These are phyloP conservation scores for Ptychobarbus kaznakovi DNA, from an alignment of 2,797 vertebrate species.

Conservation along the genomic window DNA sequence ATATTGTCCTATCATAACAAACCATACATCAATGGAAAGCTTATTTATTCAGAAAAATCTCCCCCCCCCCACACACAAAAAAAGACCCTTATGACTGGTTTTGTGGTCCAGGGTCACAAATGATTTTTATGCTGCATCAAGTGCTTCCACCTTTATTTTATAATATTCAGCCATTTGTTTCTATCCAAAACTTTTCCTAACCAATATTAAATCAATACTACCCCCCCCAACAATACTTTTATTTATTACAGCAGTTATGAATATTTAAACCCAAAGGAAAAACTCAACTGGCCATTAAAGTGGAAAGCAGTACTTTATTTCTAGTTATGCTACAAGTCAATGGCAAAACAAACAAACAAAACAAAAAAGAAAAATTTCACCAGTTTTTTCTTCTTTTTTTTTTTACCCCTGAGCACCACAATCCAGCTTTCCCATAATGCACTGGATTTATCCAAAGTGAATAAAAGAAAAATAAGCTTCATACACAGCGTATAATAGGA, in stretches of 20 bases:
- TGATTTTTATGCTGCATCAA: neutral
- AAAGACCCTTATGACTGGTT: no score
- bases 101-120: neutral
- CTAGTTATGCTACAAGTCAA: slow-evolving; percentile 75
- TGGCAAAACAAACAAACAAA: slow-evolving; percentile 70
- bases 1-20: no score
- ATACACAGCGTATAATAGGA: slow-evolving; percentile 71
- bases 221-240: neutral
- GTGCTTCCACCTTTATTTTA: neutral
- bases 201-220: neutral
- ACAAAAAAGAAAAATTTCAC: slow-evolving; percentile 66
- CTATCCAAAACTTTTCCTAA: neutral
- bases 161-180: neutral
- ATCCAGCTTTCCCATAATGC: slow-evolving; percentile 78
- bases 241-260: neutral
- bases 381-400: slow-evolving; percentile 67
- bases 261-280: slow-evolving; percentile 47
- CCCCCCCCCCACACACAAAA: no score
- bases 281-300: slow-evolving; percentile 54
- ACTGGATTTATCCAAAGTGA: slow-evolving; percentile 80
- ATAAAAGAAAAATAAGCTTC: slow-evolving; percentile 71
- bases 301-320: slow-evolving; percentile 79
- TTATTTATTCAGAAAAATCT: no score
- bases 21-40: no score
- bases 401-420: slow-evolving; percentile 85